Base-by-base conservation (phyloP, 1,140 invertebrate genomes). In the Cyphomyrmex costatus region DNA sequence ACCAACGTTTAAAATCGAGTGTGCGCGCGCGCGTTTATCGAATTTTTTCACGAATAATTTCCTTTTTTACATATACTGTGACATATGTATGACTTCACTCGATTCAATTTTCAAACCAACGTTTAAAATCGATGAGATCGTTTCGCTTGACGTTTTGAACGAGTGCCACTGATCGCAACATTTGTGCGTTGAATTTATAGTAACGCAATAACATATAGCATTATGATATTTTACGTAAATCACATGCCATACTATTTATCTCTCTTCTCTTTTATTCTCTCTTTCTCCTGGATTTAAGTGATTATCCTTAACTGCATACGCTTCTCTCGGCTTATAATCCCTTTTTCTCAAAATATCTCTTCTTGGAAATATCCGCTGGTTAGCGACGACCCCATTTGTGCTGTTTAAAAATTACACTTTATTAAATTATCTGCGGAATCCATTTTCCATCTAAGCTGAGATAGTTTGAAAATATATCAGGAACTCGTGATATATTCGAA, bases 391-490 rank as follows among this genome's bases (percentile, higher is more conserved):
- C 53, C 8, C 24, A 19, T 73, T 73, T 21, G 14, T 30, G 36
- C 66, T 60, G 68, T 33, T 83, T 73, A 83, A 74, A 83, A 83
- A 83, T 83, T 83, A 83, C 36, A 27, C 36, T 74, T 73, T 46
- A 83, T 73, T 53, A n/a, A 83, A 60, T 83, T 74, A 83, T 42
- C 19, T 27, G 49, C 68, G 33, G 56, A n/a, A 83, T 83, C 68
- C 36, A 36, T 74, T 83, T 80, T 73, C 53, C 24, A 60, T 46
- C 36, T 21, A 70, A 36, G 30, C 36, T 24, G 36, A 73, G 53
- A 24, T 19, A 53, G 61, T 36, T 73, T 61, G 12, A 14, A 74
- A 73, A 56, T 80, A 80, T 36, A 82, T 82, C 36, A 24, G 36
- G 14, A 49, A 19, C 14, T 10, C 51, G 33, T 21, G 24, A 82